These are phyloP conservation scores for Avahi laniger DNA, from an alignment of 2,797 vertebrate genomes.

Conservation along the genomic window DNA sequence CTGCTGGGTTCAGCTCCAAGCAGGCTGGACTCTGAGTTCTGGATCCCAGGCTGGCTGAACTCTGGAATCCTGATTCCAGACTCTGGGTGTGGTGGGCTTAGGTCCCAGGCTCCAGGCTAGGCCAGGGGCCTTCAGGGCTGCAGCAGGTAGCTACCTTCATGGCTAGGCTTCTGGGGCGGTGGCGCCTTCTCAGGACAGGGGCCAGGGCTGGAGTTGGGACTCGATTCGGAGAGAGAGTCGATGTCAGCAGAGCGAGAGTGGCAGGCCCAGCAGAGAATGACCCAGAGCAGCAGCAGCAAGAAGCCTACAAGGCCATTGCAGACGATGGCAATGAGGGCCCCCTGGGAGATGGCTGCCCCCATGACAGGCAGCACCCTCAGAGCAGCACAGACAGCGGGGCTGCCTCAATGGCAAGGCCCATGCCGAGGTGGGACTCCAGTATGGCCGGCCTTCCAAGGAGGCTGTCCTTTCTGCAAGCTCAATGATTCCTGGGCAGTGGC, in stretches of 20 bases:
- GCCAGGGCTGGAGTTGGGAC: conserved; percentile 78
- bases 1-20: conserved; percentile 1
- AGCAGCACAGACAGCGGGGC: conserved; percentile 28
- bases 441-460: conserved; percentile 28
- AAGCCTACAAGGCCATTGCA: conserved; percentile 86
- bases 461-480: conserved; percentile 43
- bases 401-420: conserved; percentile 68
- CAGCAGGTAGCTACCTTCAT: conserved; percentile 88
- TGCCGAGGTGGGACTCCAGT: conserved; percentile 56
- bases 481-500: conserved; percentile 38
- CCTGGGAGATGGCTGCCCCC: conserved; percentile 86
- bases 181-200: conserved; percentile 84
- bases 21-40: conserved; percentile 14
- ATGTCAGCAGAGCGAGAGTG: conserved; percentile 80
- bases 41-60: conserved; percentile 39
- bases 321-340: conserved; percentile 86
- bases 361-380: conserved; percentile 78
- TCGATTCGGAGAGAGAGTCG: conserved; percentile 76
- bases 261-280: conserved; percentile 88
- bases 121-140: conserved; percentile 81
- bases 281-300: conserved; percentile 86
- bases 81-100: conserved; percentile 42
- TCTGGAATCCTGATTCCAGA: conserved; percentile 50
- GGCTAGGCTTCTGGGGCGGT: conserved; percentile 78
- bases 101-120: conserved; percentile 43